These are phyloP conservation scores for Apoderus coryli DNA, from an alignment of 2,888 invertebrate genomes.

Conservation along the genomic window DNA sequence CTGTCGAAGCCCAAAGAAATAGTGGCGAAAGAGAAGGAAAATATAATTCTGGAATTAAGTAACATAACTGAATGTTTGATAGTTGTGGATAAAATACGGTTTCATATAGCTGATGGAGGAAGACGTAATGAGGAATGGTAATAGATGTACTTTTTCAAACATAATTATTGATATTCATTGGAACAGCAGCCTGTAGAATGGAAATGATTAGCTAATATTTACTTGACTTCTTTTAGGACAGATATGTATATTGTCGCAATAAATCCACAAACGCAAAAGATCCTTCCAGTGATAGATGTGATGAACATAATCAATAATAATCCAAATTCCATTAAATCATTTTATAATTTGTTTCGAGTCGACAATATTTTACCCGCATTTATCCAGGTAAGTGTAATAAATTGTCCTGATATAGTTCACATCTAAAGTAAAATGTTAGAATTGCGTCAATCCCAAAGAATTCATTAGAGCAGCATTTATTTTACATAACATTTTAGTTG, in stretches of 20 bases:
- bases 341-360: slow-evolving; percentile 58
- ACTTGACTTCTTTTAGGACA: slow-evolving; percentile 57
- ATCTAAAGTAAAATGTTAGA: too few relatives aligned
- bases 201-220: too few relatives aligned
- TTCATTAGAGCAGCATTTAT: too few relatives aligned
- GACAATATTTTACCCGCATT: slow-evolving; percentile 61
- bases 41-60: slow-evolving; percentile 56
- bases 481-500: too few relatives aligned
- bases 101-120: slow-evolving; percentile 51
- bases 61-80: slow-evolving; percentile 64
- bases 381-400: slow-evolving; percentile 26
- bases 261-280: slow-evolving; percentile 55
- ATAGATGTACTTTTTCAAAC: too few relatives aligned
- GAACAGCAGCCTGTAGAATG: too few relatives aligned
- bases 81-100: slow-evolving; percentile 64
- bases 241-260: slow-evolving; percentile 78
- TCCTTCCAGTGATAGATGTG: slow-evolving; percentile 63
- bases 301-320: slow-evolving; percentile 70
- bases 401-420: too few relatives aligned
- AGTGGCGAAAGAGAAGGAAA: slow-evolving; percentile 53
- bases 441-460: too few relatives aligned
- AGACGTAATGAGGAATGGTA: slow-evolving; percentile 55
- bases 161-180: too few relatives aligned
- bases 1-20: slow-evolving; percentile 67
- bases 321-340: slow-evolving; percentile 70